Percentiles rank a stretch among this genome's conserved stretches.
phyloP scores from a whole-genome alignment of 2,113 vertebrate species.

The Pelusios castaneus region DNA sequence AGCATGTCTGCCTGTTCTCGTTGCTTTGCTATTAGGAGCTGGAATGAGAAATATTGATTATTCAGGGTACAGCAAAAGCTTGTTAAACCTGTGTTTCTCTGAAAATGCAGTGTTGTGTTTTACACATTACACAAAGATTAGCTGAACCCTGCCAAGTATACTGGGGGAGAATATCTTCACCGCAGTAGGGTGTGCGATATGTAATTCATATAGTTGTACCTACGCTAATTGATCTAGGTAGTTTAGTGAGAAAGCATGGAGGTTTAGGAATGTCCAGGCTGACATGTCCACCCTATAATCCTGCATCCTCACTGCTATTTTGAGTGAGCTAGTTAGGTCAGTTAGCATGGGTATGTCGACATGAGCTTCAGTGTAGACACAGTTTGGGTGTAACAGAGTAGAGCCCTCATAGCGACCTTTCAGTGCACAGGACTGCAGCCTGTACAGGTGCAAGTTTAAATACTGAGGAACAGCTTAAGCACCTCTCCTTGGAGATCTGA shows the following conservation, averaged over 20 bases:
- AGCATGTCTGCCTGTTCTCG: constrained; percentile 88
- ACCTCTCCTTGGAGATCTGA: neutral
- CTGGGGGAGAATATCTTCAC: too few relatives aligned
- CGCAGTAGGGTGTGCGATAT: too few relatives aligned
- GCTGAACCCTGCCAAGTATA: neutral
- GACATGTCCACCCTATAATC: neutral
- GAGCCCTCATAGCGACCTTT: neutral
- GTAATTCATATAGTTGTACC: neutral
- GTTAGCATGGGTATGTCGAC: too few relatives aligned
- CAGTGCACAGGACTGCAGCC: neutral
- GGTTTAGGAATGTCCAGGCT: neutral
- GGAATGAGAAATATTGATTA: neutral
- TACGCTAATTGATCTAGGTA: neutral
- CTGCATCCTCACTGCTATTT: neutral
- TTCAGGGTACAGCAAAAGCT: neutral
- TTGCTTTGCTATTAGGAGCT: constrained; percentile 91
- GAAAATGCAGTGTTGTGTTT: neutral
- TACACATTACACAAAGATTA: neutral
- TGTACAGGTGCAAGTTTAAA: neutral
- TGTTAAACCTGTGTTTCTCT: too few relatives aligned
- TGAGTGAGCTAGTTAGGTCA: too few relatives aligned
- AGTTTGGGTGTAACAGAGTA: neutral
- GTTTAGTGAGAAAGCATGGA: neutral
- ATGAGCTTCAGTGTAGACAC: neutral
- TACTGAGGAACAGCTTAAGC: neutral